Evolutionary conservation across 2,888 invertebrate species (phyloP).

Genomic region (Philonicus albiceps): DNA sequence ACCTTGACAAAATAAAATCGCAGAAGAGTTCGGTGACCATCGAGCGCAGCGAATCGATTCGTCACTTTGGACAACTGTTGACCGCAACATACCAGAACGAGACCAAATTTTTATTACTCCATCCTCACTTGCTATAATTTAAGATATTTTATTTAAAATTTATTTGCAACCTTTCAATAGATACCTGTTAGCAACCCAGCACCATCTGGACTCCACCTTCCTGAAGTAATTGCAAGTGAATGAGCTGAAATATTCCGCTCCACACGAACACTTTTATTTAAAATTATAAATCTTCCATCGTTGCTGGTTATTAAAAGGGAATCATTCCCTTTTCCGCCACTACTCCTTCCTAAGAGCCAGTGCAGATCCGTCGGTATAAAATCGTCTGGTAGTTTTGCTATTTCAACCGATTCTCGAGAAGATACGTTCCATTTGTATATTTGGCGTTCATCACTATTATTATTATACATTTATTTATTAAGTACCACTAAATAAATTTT

Average conservation of each 20-base stretch:
- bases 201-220: slow-evolving; percentile 95
- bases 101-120: slow-evolving; percentile 98
- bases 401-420: slow-evolving; percentile 76
- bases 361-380: slow-evolving; percentile 91
- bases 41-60: slow-evolving; percentile 85
- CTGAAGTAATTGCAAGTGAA: slow-evolving; percentile 85
- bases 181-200: slow-evolving; percentile 79
- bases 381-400: slow-evolving; percentile 82
- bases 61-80: slow-evolving; percentile 83
- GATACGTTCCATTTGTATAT: slow-evolving; percentile 89
- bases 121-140: slow-evolving; percentile 86
- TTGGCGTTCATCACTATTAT: slow-evolving; percentile 86
- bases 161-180: neutral
- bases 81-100: slow-evolving; percentile 90
- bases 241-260: slow-evolving; percentile 95
- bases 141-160: neutral
- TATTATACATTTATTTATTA: neutral
- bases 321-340: slow-evolving; percentile 66
- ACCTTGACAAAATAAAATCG: slow-evolving; percentile 75
- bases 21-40: slow-evolving; percentile 79
- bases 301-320: slow-evolving; percentile 85
- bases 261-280: slow-evolving; percentile 87
- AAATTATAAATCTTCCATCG: slow-evolving; percentile 89
- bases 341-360: slow-evolving; percentile 70
- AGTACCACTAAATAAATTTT: neutral